Base-by-base conservation (phyloP, 2,113 vertebrate genomes). In the Dolichallabes microphthalmus region DNA sequence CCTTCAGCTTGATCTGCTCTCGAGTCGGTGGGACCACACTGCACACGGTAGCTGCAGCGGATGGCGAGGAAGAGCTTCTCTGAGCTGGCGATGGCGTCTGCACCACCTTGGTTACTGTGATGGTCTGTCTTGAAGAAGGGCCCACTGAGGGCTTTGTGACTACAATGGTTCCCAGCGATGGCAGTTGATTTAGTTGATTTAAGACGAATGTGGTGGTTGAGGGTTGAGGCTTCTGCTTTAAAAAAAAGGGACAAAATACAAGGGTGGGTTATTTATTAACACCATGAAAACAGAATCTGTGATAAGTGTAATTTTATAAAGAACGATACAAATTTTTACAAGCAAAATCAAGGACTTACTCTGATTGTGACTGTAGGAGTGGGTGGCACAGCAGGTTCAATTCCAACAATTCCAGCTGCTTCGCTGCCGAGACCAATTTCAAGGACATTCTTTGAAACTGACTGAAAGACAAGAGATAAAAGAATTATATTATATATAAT, bases 111-210 rank as follows among this genome's bases (percentile, higher is more conserved):
- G 97, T 96, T 91, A 99, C 96, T 0, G 97, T 99, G 88, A 99
- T 98, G 69, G 97, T 99, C 82, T 98, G 98, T 84, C 98, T 95
- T 10, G 95, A 95, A 0, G 96, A 96, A 58, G 96, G 96, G 55
- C 95, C 95, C 4, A 93, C 94, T 1, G 96, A 96, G 1, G 96
- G 96, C 91, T 99, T 99, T 89, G 97, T 96, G 93, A 96, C 96
- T 78, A 96, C 94, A 79, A 97, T 95, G 20, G 96, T 94, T 87
- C 97, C 98, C 76, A 99, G 93, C 3, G 97, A 96, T 5, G 98
- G 97, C 91, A 99, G 95, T 91, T 99, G 98, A 94, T 98, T 99
- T 88, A 99, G 96, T 90, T 99, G 98, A 94, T 99, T 99, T 93
- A 99, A 94, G 93, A 99, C 98, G 93, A 99, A 99, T 0, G 97